phyloP scores from a whole-genome alignment of 2,797 vertebrate species.

The Arrhamphus sclerolepis region DNA sequence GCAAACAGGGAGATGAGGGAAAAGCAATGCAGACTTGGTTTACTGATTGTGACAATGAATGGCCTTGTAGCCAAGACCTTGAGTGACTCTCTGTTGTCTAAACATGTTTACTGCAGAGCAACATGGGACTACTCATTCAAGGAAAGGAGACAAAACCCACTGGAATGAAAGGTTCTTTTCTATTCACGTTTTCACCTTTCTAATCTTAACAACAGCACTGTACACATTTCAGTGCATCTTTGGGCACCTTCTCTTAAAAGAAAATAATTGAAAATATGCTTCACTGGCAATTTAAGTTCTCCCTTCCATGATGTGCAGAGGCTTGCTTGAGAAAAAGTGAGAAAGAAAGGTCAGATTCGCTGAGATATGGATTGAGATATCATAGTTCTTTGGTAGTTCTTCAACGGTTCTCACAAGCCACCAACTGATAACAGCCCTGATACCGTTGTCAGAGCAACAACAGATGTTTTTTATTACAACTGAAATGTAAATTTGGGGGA shows the following conservation, averaged over 20 bases:
- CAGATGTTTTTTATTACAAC: background rate
- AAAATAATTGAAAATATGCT: background rate
- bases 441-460: constrained; percentile 1
- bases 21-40: constrained; percentile 38
- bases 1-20: constrained; percentile 29
- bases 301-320: background rate
- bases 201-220: background rate
- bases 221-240: background rate
- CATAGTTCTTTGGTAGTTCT: background rate
- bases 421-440: background rate
- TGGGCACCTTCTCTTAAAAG: constrained; percentile 1
- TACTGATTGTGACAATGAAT: constrained; percentile 45
- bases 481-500: background rate
- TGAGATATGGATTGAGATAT: background rate
- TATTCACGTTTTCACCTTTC: background rate
- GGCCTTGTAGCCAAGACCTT: constrained; percentile 52
- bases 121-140: constrained; percentile 12
- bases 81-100: constrained; percentile 43
- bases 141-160: background rate
- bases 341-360: background rate
- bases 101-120: constrained; percentile 21
- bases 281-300: background rate
- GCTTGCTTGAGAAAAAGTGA: background rate
- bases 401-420: background rate
- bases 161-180: constrained; percentile 6